Conservation (phyloP, 92 coral and sea anemone species). For the Hydrozoanthus gracilis region DNA sequence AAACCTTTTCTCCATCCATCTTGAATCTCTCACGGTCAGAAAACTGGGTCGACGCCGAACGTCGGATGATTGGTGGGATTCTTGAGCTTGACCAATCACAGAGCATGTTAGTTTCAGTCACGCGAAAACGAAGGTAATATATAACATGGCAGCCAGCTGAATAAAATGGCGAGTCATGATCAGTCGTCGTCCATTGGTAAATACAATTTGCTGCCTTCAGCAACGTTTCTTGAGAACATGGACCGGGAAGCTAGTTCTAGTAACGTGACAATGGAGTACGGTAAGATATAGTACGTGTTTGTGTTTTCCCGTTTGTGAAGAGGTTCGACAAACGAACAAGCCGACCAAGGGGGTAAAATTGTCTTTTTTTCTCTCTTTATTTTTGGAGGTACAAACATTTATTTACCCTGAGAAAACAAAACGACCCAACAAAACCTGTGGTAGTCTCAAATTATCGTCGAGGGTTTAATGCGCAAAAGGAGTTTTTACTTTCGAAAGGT, state of each 20-base stretch:
- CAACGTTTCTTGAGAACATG: neutral
- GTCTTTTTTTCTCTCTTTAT: neutral
- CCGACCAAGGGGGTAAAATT: neutral
- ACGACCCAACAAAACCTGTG: neutral
- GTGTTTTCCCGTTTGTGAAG: neutral
- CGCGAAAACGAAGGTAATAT: neutral
- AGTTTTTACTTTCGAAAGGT: neutral
- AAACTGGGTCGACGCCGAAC: neutral
- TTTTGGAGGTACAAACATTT: neutral
- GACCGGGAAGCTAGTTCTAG: neutral
- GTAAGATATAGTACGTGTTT: neutral
- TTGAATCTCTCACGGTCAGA: neutral
- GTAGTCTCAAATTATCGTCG: neutral
- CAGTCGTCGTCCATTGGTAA: constrained; percentile 9
- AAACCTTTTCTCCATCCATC: neutral
- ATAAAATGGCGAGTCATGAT: neutral
- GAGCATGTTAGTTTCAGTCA: neutral
- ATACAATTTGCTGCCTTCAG: constrained; percentile 26
- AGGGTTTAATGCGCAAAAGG: neutral
- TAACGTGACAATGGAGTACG: neutral
- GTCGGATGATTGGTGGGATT: neutral
- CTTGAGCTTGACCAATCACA: constrained; percentile 17
- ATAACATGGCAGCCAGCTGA: neutral
- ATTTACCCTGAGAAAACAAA: neutral
- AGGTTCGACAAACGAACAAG: neutral